Evolutionary conservation across 2,113 vertebrate genomes (phyloP).

Genomic region (Cyanocitta stelleri): DNA sequence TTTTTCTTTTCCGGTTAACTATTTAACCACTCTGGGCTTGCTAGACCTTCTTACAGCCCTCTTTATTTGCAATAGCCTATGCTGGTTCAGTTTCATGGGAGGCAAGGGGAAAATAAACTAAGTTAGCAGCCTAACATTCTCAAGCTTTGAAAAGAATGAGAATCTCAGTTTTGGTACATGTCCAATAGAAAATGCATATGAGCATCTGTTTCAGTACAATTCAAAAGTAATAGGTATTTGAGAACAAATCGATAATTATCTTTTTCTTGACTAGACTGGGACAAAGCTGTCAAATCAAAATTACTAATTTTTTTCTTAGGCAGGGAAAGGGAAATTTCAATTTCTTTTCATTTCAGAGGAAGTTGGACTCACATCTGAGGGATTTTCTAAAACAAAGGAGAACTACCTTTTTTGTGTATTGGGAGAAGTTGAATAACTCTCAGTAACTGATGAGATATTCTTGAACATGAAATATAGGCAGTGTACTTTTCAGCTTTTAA

Average conservation of each 20-base stretch:
- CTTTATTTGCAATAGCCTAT: neutral
- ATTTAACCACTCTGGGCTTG: neutral
- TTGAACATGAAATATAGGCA: neutral
- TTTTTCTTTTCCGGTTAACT: neutral
- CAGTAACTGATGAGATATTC: neutral
- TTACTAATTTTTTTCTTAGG: neutral
- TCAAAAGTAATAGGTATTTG: neutral
- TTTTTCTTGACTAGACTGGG: neutral
- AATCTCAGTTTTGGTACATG: neutral
- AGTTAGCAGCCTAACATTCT: neutral
- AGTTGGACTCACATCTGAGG: neutral
- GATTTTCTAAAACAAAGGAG: neutral
- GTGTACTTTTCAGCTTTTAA: neutral
- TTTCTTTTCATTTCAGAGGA: neutral
- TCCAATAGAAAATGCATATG: neutral
- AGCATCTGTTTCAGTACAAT: neutral
- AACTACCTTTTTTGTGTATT: neutral
- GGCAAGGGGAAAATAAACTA: neutral
- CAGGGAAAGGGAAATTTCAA: neutral
- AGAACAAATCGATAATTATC: neutral
- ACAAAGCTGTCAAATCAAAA: neutral
- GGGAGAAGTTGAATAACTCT: neutral
- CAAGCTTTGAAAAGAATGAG: neutral
- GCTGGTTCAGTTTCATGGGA: neutral
- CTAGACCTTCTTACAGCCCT: neutral